Conservation (phyloP, 2,113 vertebrate genomes). For the Neogobius melanostomus region DNA sequence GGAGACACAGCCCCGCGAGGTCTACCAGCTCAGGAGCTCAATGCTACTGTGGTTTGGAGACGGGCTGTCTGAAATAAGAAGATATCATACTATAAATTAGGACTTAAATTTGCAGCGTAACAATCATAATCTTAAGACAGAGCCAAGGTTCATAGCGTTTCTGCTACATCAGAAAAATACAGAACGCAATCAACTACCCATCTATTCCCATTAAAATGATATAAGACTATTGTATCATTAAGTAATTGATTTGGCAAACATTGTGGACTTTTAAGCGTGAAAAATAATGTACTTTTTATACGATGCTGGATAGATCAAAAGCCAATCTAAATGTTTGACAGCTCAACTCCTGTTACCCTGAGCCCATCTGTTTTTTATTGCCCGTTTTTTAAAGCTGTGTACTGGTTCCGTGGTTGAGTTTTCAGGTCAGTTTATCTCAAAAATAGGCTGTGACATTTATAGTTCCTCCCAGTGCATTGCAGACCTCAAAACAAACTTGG, state of each 20-base stretch:
- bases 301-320: too few species aligned
- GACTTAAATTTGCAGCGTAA: background rate
- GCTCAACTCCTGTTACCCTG: too few species aligned
- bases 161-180: too few species aligned
- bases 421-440: slow-evolving; percentile 1
- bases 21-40: slow-evolving; percentile 19
- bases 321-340: too few species aligned
- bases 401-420: background rate
- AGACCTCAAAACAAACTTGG: background rate
- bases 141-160: too few species aligned
- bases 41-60: slow-evolving; percentile 16
- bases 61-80: background rate
- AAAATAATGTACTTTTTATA: too few species aligned
- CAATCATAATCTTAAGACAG: too few species aligned
- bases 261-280: too few species aligned
- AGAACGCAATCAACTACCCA: too few species aligned
- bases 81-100: background rate
- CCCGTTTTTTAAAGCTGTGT: background rate
- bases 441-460: slow-evolving; percentile 2
- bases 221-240: too few species aligned
- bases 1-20: slow-evolving; percentile 25
- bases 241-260: too few species aligned
- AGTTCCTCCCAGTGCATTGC: background rate
- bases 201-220: too few species aligned
- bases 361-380: background rate